Base-by-base conservation (phyloP, 1,140 invertebrate genomes). In the Philotrypesis tridentata region DNA sequence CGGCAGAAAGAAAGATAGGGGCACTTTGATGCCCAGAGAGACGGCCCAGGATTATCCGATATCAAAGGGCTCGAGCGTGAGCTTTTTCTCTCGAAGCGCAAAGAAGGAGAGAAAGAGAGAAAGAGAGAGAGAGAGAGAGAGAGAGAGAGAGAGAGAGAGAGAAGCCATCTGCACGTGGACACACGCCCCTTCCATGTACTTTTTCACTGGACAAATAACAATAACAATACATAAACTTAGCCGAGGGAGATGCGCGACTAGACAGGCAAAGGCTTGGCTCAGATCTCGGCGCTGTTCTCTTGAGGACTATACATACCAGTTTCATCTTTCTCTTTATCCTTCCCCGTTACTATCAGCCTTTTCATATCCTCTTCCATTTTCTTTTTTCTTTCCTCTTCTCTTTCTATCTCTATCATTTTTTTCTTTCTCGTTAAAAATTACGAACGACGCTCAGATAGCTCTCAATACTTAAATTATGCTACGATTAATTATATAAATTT, bases 131-230 rank as follows among this genome's bases (percentile, higher is more conserved):
- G n/a, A n/a, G n/a, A n/a, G n/a, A n/a, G n/a, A n/a, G n/a, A n/a
- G n/a, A n/a, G n/a, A n/a, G n/a, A n/a, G n/a, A n/a, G n/a, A n/a
- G 43, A 5, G 5, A 14, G 12, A 14, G 14, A 67, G 83, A 68
- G 85, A 85, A 12, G 7, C 23, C 61, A 63, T 2, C 6, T n/a
- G 0, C 3, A 63, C 17, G 77, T 63, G 70, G 82, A 55, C 77
- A 78, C 80, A 77, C 82, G 67, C 1, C 4, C 6, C 1, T n/a
- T 27, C n/a, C 27, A 2, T 27, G 12, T 25, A 40, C 84, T 83
- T 84, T 84, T 82, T 82, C 82, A 65, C 79, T 75, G 67, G 84
- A 86, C 84, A 86, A 88, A 87, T 88, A 87, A n/a, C 9, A 37
- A 87, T 87, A 81, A 85, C 84, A 85, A 85, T 84, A 85, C 83